Percentiles rank a stretch among this genome's conserved stretches.
Conservation (phyloP, 2,113 vertebrate species). For the Naja naja region DNA sequence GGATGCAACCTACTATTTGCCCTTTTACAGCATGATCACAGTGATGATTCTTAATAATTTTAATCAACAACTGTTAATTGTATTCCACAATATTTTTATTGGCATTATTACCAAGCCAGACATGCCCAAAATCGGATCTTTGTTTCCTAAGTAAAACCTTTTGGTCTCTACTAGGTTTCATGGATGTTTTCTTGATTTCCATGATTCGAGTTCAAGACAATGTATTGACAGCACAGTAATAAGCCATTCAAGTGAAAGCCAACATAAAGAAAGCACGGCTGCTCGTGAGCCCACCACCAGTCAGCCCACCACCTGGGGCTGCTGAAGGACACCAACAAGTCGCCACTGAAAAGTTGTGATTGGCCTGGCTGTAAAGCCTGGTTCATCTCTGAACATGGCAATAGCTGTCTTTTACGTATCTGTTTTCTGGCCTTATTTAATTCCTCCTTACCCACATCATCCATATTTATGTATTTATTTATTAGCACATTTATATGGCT, state of each 20-base stretch:
- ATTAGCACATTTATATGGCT: not conserved
- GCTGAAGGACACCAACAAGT: not conserved
- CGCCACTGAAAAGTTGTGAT: not conserved
- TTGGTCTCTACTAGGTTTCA: not conserved
- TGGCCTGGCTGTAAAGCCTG: not conserved
- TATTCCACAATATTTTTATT: not conserved
- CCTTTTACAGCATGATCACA: not conserved
- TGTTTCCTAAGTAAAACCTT: not conserved
- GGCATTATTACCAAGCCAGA: not conserved
- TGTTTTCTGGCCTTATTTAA: not conserved
- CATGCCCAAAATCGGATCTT: not conserved
- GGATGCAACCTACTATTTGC: not conserved
- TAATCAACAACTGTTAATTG: not conserved
- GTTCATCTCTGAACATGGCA: not conserved
- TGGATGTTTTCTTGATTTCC: not conserved
- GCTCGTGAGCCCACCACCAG: not conserved
- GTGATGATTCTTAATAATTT: not conserved
- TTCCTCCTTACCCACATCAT: not conserved
- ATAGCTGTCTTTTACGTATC: not conserved
- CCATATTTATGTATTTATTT: not conserved
- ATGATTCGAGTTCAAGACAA: not conserved
- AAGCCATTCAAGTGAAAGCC: not conserved
- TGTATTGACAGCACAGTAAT: not conserved
- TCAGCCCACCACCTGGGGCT: not conserved
- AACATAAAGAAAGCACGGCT: not conserved